Base-by-base conservation (phyloP, 2,888 invertebrate genomes). In the Ectemnius lituratus region DNA sequence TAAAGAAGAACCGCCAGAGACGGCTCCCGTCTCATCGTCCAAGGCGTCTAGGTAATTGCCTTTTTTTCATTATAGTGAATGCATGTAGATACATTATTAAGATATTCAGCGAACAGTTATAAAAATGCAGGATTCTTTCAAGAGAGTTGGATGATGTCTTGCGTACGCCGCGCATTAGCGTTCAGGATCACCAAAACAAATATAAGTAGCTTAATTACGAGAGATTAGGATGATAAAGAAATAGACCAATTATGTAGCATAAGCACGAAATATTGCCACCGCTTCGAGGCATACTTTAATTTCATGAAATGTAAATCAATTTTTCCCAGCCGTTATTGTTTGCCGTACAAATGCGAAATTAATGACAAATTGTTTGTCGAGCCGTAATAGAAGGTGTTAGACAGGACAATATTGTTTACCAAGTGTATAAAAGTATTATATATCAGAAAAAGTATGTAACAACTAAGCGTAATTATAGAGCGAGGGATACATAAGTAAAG, bases 1-100 rank as follows among this genome's bases (percentile, higher is more conserved):
- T 81, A 91, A 91, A 87, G 91, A 91, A 88, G 91, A 91, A 82
- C 90, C 90, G 84, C 90, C 91, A 77, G 91, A 91, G 85, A 84
- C 90, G 84, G 86, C 90, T 76, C 89, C 91, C 80, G 91, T 91
- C 81, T 88, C 91, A 83, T 88, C 90, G 88, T 90, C 91, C 85
- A 91, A 91, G 86, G 85, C 90, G 79, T 90, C 91, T 88, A 91
- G 91, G 91, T 91, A 91, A 90, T 85, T 85, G 77, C 86, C 57
- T 62, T 77, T 84, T 86, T 87, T 86, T 83, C 82, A 84, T 84
- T 86, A 86, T 80, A 79, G 78, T 80, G 83, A 84, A 84, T 88
- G 87, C 87, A 88, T 86, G 87, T 85, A 83, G 80, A 78, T 49
- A 61, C 67, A 18, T 47, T 27, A 52, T 16, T 5, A n/a, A 62